Evolutionary conservation across 1,140 invertebrate species (phyloP).

Genomic region (Panulirus ornatus): DNA sequence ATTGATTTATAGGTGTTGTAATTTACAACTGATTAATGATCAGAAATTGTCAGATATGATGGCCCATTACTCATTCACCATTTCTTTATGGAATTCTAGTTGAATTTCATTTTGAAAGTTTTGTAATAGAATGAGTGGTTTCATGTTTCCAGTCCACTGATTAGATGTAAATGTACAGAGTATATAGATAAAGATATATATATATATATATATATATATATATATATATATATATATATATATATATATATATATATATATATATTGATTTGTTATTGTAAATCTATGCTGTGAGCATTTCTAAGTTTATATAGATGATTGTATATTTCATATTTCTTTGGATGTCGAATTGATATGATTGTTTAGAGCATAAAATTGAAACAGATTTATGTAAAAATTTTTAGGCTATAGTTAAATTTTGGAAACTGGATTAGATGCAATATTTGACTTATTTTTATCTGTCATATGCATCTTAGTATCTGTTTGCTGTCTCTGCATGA

Average conservation of each 20-base stretch:
- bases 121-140: not conserved
- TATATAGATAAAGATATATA: not conserved
- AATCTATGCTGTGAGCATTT: slow-evolving; percentile 7
- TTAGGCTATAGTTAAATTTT: no score
- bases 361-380: not conserved
- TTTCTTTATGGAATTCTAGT: not conserved
- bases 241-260: slow-evolving; percentile 34
- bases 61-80: not conserved
- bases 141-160: no score
- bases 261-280: not conserved
- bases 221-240: slow-evolving; percentile 22
- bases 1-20: no score
- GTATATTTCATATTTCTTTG: slow-evolving; percentile 41
- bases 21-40: not conserved
- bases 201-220: not conserved
- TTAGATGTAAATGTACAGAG: no score
- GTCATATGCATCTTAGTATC: no score
- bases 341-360: slow-evolving; percentile 42
- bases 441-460: no score
- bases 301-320: slow-evolving; percentile 28
- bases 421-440: no score
- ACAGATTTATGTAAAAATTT: no score
- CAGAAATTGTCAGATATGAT: not conserved
- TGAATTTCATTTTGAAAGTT: not conserved
- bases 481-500: no score